These are phyloP conservation scores for Nymphicus hollandicus DNA, from an alignment of 2,113 vertebrate genomes.

Conservation along the genomic window DNA sequence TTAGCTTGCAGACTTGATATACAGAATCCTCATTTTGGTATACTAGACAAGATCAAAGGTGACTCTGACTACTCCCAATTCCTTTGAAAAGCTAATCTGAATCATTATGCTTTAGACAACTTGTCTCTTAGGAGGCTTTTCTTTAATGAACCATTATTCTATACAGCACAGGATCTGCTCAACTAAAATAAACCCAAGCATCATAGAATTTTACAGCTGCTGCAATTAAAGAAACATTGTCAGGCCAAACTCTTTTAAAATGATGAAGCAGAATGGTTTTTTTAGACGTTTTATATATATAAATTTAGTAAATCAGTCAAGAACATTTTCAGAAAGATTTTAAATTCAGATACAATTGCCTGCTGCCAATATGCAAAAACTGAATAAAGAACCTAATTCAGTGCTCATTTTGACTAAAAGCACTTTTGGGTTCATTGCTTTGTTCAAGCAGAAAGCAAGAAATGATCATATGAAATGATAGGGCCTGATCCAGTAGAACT, in stretches of 20 bases:
- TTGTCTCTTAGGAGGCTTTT: slow-evolving; percentile 13
- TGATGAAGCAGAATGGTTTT: neutral
- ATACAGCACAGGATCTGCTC: neutral
- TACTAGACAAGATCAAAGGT: slow-evolving; percentile 64
- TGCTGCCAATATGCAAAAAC: neutral
- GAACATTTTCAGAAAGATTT: neutral
- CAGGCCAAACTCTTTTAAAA: neutral
- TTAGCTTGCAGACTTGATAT: neutral
- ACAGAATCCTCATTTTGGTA: slow-evolving; percentile 22
- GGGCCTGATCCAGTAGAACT: neutral
- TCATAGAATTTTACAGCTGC: slow-evolving; percentile 19
- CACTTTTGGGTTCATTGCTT: neutral
- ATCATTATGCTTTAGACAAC: slow-evolving; percentile 36
- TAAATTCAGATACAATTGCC: neutral
- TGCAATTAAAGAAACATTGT: neutral
- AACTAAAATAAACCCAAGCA: neutral
- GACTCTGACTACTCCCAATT: slow-evolving; percentile 10
- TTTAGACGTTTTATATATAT: neutral
- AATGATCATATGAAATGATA: neutral
- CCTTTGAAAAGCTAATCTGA: slow-evolving; percentile 56
- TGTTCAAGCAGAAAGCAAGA: neutral
- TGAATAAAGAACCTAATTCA: neutral
- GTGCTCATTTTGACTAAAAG: neutral
- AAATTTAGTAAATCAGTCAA: neutral
- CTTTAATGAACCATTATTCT: slow-evolving; percentile 53